These are phyloP conservation scores for Leptinotarsa juncta DNA, from an alignment of 2,888 invertebrate genomes.

Conservation along the genomic window DNA sequence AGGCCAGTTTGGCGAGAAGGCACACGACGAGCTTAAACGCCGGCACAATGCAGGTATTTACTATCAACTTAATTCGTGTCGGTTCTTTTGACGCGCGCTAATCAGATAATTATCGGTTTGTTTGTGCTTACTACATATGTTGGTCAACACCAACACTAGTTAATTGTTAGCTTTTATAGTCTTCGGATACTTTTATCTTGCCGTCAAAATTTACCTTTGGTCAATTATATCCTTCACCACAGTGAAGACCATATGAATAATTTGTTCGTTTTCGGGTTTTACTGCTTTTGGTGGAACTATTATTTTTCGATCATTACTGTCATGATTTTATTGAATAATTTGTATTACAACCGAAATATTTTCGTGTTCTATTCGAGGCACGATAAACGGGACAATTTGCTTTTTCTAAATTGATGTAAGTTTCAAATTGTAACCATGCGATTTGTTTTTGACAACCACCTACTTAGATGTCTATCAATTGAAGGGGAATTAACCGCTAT, in stretches of 20 bases:
- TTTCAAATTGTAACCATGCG: neutral
- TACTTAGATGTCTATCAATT: neutral
- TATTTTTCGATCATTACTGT: slow-evolving; percentile 14
- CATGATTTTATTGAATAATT: slow-evolving; percentile 12
- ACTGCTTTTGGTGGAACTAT: slow-evolving; percentile 5
- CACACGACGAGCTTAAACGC: slow-evolving; percentile 15
- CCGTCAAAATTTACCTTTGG: neutral
- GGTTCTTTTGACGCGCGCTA: slow-evolving; percentile 44
- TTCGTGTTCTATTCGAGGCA: neutral
- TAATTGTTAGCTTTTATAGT: slow-evolving; percentile 17
- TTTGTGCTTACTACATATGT: slow-evolving; percentile 42
- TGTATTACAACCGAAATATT: slow-evolving; percentile 7
- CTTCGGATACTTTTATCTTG: slow-evolving; percentile 12
- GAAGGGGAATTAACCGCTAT: neutral
- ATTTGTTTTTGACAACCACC: slow-evolving; percentile 1
- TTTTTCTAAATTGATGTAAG: neutral
- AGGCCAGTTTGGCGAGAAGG: slow-evolving; percentile 21
- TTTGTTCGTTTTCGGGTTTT: neutral
- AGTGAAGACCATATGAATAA: slow-evolving; percentile 8
- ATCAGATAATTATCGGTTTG: slow-evolving; percentile 47
- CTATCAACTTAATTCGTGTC: slow-evolving; percentile 31
- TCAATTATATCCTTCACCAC: neutral
- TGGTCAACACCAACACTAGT: slow-evolving; percentile 35
- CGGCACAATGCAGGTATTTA: slow-evolving; percentile 19
- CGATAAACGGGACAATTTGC: neutral